Evolutionary conservation across 2,888 invertebrate species (phyloP), one percentile per base, ranked within the genome.

Genomic region (Peribatodes rhomboidaria): DNA sequence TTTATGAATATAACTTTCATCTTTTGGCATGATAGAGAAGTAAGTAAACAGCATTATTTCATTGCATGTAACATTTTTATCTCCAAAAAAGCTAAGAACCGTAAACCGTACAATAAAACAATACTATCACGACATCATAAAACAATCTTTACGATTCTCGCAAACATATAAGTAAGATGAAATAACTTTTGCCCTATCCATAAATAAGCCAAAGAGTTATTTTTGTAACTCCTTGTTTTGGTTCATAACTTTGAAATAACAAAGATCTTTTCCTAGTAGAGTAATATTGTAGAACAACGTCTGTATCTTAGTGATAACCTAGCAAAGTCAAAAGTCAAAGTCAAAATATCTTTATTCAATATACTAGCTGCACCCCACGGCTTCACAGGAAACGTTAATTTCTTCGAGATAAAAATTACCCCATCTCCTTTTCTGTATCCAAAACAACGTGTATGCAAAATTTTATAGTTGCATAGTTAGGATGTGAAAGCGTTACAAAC

Each of bases 91-190:
- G 53, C 67, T 64, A 58, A 55, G 60, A 64, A 63, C 76, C 80
- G 71, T 84, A 82, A 83, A 82, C 76, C 77, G 35, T 71, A 74
- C 79, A 77, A 80, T 83, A 85, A 82, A 86, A 85, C 79, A 81
- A 85, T 82, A 81, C 80, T 80, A 82, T 82, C 77, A 84, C 81
- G 79, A 79, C 70, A 67, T 53, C 78, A 79, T 81, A 86, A 85
- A 84, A 85, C 81, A 79, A 82, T 78, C 69, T 87, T 88, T 87
- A 88, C 78, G 82, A 79, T 73, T 73, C 62, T 73, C 73, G 70
- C 78, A 70, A 74, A 73, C 78, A 76, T 87, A 82, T 86, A 83
- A 83, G 83, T 78, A 82, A 77, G 78, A 85, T 82, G 78, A 68
- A 79, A 79, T 76, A 81, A 80, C 81, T 83, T 82, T 79, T 82